phyloP scores from a whole-genome alignment of 2,113 vertebrate species.

The Dinomys branickii region DNA sequence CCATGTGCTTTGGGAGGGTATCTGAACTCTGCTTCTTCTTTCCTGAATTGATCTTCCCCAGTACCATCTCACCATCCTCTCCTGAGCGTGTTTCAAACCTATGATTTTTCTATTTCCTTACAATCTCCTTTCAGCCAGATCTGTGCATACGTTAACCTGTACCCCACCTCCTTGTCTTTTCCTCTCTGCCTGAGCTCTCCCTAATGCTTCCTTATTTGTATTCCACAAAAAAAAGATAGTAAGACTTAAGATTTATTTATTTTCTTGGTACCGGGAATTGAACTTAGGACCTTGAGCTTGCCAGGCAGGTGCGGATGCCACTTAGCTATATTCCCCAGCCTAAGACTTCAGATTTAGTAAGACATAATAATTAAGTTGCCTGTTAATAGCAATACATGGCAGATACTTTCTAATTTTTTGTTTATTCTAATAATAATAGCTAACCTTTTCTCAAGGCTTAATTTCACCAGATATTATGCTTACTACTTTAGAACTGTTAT shows the following conservation, averaged over 20 bases:
- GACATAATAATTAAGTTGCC: conserved; percentile 7
- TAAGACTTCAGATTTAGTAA: not conserved
- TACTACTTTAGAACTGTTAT: not conserved
- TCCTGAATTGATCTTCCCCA: not conserved
- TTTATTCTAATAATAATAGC: not conserved
- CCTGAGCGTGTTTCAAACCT: not conserved
- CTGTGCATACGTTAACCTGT: not conserved
- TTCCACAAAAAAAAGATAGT: not conserved
- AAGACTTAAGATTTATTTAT: too few relatives aligned
- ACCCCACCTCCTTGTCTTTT: not conserved
- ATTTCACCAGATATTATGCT: not conserved
- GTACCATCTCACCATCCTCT: not conserved
- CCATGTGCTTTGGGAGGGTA: not conserved
- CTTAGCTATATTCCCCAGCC: too few relatives aligned
- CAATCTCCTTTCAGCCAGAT: not conserved
- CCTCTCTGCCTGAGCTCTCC: not conserved
- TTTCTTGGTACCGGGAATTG: too few relatives aligned
- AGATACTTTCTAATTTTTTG: not conserved
- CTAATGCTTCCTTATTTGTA: not conserved
- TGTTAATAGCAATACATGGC: not conserved
- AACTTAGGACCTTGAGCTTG: too few relatives aligned
- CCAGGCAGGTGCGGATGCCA: too few relatives aligned
- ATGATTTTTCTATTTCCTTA: not conserved
- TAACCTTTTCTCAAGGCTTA: not conserved
- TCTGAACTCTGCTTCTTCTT: not conserved